Base-by-base conservation (phyloP, 2,113 vertebrate genomes). In the Willisornis vidua region DNA sequence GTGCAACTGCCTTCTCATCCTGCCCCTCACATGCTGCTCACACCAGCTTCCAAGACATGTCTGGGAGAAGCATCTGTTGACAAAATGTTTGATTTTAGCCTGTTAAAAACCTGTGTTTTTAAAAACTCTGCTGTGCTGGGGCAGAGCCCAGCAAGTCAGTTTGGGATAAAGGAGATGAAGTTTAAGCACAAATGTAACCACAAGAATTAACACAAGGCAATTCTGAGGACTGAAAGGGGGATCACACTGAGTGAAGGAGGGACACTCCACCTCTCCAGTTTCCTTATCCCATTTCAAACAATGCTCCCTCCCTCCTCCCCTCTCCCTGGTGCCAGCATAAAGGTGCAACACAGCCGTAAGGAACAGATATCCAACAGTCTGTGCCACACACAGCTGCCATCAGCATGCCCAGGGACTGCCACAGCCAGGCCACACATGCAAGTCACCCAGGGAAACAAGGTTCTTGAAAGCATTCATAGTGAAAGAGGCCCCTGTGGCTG, bases 41-140 rank as follows among this genome's bases (percentile, higher is more conserved):
- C 13, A 25, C 18, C 7, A 1, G 29, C 23, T n/a, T 22, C 79
- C 68, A 46, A 20, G 26, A 11, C 4, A 4, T 0, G 1, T 7
- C 5, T 8, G 25, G 35, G 31, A 43, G 29, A 67, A 83, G 72
- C 51, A 57, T 19, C 26, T 48, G 14, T 8, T 4, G 5, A 16
- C 59, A 70, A 45, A 20, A 35, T 1, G 13, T 45, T 74, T 62
- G 70, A 4, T 35, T 71, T 65, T 13, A 24, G 37, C 61, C 28
- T 0, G 0, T 31, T 46, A 39, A 58, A 83, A 73, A 3, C 25
- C 12, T 15, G 14, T 43, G 41, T 43, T 43, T 15, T 43, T 43
- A 43, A 39, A 62, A 83, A 73, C 3, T 22, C 12, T 0, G 24
- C 35, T 12, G 13, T 6, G 46, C 66, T 58, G 67, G 6, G 43